A percentile compares a stretch with the other conserved stretches of the same genome.
Evolutionary conservation across 2,113 vertebrate species (phyloP).

Genomic region (Sterna hirundo): DNA sequence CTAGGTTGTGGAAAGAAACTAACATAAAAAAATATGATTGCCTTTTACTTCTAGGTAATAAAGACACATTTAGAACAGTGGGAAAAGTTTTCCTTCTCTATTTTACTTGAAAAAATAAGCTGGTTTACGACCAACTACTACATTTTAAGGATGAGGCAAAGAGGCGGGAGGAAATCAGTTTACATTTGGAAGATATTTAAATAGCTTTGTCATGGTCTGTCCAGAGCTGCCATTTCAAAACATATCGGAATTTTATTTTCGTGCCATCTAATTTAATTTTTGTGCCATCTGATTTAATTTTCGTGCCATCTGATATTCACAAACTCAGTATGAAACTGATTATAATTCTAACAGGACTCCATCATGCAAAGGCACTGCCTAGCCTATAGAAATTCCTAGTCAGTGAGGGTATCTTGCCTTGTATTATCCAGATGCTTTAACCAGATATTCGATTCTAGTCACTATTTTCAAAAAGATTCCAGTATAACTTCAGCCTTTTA

Average conservation of each 20-base stretch:
- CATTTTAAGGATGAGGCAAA: neutral
- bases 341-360: neutral
- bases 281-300: neutral
- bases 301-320: neutral
- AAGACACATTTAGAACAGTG: neutral
- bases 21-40: neutral
- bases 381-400: neutral
- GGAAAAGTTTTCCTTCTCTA: neutral
- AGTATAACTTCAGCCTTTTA: neutral
- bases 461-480: neutral
- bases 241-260: neutral
- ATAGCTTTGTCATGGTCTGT: neutral
- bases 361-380: neutral
- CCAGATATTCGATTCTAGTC: neutral
- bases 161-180: neutral
- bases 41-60: neutral
- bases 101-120: neutral
- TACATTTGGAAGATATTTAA: conserved; percentile 22
- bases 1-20: neutral
- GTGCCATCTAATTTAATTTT: neutral
- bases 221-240: neutral
- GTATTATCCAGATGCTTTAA: neutral
- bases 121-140: neutral
- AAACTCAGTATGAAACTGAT: neutral
- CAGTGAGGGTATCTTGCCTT: neutral